Evolutionary conservation across 1,140 invertebrate species (phyloP).

Genomic region (Saxidomus purpurata): DNA sequence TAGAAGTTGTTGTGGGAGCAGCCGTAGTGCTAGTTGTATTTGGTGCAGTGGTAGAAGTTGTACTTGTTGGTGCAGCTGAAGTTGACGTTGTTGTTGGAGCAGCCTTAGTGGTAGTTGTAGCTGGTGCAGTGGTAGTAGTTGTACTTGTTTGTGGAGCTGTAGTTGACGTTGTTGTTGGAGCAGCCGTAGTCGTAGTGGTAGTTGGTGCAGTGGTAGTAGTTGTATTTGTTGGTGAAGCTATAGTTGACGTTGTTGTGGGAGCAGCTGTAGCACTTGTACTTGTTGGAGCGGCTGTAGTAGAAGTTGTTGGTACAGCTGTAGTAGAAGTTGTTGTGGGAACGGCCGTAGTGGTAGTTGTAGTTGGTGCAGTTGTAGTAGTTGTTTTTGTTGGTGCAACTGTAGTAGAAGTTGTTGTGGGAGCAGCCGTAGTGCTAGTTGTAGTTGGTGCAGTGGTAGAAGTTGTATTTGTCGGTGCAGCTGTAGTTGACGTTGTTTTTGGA

Average conservation of each 20-base stretch:
- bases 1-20: not conserved
- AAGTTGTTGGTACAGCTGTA: not conserved
- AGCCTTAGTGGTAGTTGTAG: not conserved
- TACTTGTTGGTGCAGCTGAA: not conserved
- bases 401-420: not conserved
- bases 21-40: not conserved
- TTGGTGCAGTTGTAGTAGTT: not conserved
- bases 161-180: not conserved
- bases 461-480: not conserved
- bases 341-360: not conserved
- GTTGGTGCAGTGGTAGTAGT: not conserved
- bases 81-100: not conserved
- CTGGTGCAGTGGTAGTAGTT: not conserved
- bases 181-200: not conserved
- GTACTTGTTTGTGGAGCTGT: not conserved
- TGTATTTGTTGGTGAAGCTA: not conserved
- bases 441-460: not conserved
- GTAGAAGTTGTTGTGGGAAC: not conserved
- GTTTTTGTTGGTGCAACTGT: not conserved
- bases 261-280: not conserved
- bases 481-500: not conserved
- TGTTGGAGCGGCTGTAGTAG: not conserved
- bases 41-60: not conserved
- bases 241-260: not conserved
- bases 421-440: constrained; percentile 4